Evolutionary conservation across 2,113 vertebrate species (phyloP), one percentile per base, ranked within the genome.

Genomic region (Psilopsiagon aymara): DNA sequence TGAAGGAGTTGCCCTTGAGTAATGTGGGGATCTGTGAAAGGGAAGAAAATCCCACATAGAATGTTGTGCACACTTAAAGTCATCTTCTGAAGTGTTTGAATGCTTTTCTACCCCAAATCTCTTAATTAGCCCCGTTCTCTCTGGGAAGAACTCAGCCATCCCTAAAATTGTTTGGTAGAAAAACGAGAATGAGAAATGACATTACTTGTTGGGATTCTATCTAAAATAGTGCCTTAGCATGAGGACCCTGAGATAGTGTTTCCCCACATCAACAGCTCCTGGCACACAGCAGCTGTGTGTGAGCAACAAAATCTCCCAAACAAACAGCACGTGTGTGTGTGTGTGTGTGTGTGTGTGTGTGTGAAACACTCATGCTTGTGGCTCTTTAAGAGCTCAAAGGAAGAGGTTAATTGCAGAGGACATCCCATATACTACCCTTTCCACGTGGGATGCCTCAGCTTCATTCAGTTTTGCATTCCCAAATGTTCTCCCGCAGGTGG

Each of bases 161-260:
- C 87, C 78, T 73, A 91, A 90, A 89, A 89, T 75, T 68, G 70
- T 97, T 88, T 78, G 43, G 51, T 78, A 76, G 96, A 84, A 43
- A 84, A 92, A 89, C 33, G 55, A 83, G 53, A 28, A 35, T 8
- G 7, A 47, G 66, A 44, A 91, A 82, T 69, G 2, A 19, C 84
- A 64, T 63, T 78, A 31, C 82, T 91, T 79, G 63, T 71, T 76
- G 23, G 81, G 86, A 70, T 59, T 81, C 63, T 74, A 15, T 75
- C 80, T 92, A 24, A 84, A 88, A 55, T 25, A 29, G 59, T 67
- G 59, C 55, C 49, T 27, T 43, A 64, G 17, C 89, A 62, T 20
- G 49, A 46, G 73, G 88, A 75, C 66, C 69, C 87, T 8, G 19
- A 77, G 89, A 71, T 66, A 39, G n/a, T 39, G 25, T 62, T 90